These are phyloP conservation scores for Drosophila kikkawai DNA, from an alignment of 1,140 invertebrate species.

Conservation along the genomic window DNA sequence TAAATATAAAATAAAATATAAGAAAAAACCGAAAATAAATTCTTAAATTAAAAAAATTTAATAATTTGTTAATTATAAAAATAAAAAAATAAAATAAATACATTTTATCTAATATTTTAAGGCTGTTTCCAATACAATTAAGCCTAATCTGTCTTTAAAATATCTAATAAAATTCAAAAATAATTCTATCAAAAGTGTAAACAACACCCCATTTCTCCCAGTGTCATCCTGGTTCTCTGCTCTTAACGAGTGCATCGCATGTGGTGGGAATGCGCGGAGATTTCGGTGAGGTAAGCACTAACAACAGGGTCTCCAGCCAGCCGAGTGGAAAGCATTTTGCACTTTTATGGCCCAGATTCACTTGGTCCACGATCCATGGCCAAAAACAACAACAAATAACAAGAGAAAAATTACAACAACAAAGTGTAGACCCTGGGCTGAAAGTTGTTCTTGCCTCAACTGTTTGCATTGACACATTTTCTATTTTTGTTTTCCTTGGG, in stretches of 20 bases:
- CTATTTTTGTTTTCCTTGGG: slow-evolving; percentile 57
- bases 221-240: slow-evolving; percentile 2
- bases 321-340: slow-evolving; percentile 55
- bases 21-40: too few relatives aligned
- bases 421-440: slow-evolving; percentile 6
- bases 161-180: background rate
- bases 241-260: slow-evolving; percentile 65
- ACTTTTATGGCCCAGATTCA: slow-evolving; percentile 63
- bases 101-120: too few relatives aligned
- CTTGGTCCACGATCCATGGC: slow-evolving; percentile 49
- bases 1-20: too few relatives aligned
- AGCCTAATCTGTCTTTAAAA: background rate
- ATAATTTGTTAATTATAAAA: too few relatives aligned
- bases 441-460: slow-evolving; percentile 9
- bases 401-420: slow-evolving; percentile 4
- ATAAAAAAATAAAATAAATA: too few relatives aligned
- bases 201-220: background rate
- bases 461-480: slow-evolving; percentile 76
- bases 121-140: too few relatives aligned
- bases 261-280: slow-evolving; percentile 43
- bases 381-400: slow-evolving; percentile 19
- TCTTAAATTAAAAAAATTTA: too few relatives aligned
- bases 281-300: slow-evolving; percentile 31
- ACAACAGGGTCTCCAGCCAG: slow-evolving; percentile 28
- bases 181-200: background rate